A percentile compares a stretch with the other conserved stretches of the same genome.
phyloP scores from a whole-genome alignment of 2,797 vertebrate genomes.

The Enteromius argenteus region DNA sequence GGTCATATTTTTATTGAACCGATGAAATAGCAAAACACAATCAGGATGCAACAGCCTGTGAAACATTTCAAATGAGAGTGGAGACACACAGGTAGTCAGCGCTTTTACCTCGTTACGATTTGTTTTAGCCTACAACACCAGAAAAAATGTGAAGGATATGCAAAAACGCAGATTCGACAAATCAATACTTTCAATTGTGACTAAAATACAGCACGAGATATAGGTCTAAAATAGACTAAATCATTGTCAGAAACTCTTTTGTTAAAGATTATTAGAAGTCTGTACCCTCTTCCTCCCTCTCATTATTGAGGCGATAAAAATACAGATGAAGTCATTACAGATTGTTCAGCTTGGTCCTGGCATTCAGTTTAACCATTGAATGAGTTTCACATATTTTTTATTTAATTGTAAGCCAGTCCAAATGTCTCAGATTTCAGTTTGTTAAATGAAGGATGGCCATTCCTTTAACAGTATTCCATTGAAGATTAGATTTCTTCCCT shows the following conservation, averaged over 20 bases:
- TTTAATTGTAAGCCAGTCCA: conserved; percentile 29
- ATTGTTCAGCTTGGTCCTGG: conserved; percentile 7
- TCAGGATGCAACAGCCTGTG: conserved; percentile 28
- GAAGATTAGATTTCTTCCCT: conserved; percentile 47
- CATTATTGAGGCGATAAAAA: conserved; percentile 13
- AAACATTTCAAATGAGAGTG: conserved; percentile 5
- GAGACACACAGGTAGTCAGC: background rate
- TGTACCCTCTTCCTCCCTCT: background rate
- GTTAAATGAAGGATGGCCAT: conserved; percentile 46
- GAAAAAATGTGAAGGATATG: background rate
- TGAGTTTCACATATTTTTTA: conserved; percentile 24
- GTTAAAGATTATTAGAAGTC: background rate
- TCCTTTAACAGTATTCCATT: conserved; percentile 14
- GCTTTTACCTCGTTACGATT: background rate
- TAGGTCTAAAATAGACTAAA: background rate
- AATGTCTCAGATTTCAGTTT: conserved; percentile 36
- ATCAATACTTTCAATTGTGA: background rate
- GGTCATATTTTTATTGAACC: conserved; percentile 58
- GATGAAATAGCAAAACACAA: conserved; percentile 54
- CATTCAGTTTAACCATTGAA: conserved; percentile 26
- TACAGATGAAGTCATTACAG: background rate
- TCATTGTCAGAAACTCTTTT: background rate
- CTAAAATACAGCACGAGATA: background rate
- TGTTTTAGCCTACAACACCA: background rate
- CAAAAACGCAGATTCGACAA: background rate